phyloP scores from a whole-genome alignment of 2,113 vertebrate genomes.

The Capreolus pygargus region DNA sequence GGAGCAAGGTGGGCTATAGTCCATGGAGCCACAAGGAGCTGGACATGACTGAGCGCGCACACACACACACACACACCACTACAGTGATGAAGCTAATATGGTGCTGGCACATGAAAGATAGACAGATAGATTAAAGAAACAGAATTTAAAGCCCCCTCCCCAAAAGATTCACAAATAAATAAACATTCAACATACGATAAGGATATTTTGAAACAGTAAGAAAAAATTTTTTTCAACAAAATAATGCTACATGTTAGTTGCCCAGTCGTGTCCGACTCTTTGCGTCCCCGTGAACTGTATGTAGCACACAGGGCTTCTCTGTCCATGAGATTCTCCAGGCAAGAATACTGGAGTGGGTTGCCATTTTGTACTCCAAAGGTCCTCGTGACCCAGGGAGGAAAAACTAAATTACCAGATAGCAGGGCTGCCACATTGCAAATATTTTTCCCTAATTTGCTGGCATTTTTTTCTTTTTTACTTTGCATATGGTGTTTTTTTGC shows the following conservation, averaged over 20 bases:
- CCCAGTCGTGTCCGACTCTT: fast-evolving
- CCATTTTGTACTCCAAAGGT: neutral
- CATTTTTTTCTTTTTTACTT: neutral
- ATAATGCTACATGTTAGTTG: neutral
- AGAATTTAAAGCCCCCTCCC: neutral
- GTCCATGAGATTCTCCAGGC: neutral
- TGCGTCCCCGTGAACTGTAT: neutral
- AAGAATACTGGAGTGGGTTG: neutral
- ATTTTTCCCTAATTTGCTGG: neutral
- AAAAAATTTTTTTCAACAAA: neutral
- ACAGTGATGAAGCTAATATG: neutral
- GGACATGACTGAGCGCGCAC: neutral
- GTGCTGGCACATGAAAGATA: neutral
- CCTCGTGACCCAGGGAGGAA: neutral
- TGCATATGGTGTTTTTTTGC: neutral
- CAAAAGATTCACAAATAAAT: neutral
- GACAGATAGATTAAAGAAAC: neutral
- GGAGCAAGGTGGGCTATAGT: neutral
- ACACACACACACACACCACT: neutral
- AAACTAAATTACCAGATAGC: neutral
- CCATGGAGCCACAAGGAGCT: neutral
- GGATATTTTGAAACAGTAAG: neutral
- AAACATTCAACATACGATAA: neutral
- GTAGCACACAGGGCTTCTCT: neutral
- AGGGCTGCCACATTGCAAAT: neutral